Base-by-base conservation (phyloP, 2,797 vertebrate genomes). In the Chanos chanos region DNA sequence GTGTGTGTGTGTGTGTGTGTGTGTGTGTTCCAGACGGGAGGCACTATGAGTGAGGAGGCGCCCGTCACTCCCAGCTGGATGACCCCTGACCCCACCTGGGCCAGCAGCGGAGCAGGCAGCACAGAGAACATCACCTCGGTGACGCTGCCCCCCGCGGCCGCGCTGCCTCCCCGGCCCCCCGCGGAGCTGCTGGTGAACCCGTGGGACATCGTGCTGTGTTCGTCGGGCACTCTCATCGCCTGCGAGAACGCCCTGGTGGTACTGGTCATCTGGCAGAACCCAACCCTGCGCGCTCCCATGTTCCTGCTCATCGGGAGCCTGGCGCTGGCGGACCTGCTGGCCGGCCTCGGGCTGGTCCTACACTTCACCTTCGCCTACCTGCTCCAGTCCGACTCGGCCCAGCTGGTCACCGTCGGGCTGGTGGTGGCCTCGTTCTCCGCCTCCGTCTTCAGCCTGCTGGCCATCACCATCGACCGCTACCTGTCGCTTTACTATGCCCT, bases 191-290 rank as follows among this genome's bases (percentile, higher is more conserved):
- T 89, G 48, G 89, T 99, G 63, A 99, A 99, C 90, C 96, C 97
- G 31, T 99, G 97, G 97, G 97, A 99, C 86, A 92, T 99, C 37
- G 94, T 98, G 66, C 82, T 99, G 77, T 99, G 97, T 68, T 91
- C 93, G 27, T 98, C 97, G 0, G 97, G 97, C 64, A 98, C 94
- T 27, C 89, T 99, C 73, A 99, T 99, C 58, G 96, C 95, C 77
- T 99, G 95, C 1, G 97, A 99, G 80, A 99, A 99, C 51, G 94
- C 96, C 22, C 19, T 99, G 66, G 97, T 99, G 85, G 95, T 99
- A 61, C 89, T 98, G 78, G 94, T 98, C n/a, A 98, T 99, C 87
- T 94, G 96, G 92, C 94, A 99, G 85, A 98, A 95, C 78, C 93
- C 96, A 4, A 90, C 92, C 18, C 92, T 99, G 52, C 84, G 97